A percentile compares a stretch with the other conserved stretches of the same genome.
These are phyloP conservation scores for Trachurus trachurus DNA, from an alignment of 2,797 vertebrate genomes.

Conservation along the genomic window DNA sequence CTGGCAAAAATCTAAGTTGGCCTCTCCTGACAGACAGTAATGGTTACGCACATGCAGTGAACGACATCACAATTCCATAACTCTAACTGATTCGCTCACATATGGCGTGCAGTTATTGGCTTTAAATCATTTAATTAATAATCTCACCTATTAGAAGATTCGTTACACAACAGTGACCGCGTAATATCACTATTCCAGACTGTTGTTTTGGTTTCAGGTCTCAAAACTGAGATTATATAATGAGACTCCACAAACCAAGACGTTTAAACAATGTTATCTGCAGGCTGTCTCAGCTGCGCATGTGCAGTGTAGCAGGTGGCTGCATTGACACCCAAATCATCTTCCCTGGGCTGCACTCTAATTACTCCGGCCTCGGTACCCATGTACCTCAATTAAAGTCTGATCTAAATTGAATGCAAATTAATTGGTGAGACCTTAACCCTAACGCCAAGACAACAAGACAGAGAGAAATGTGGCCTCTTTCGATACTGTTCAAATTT, in stretches of 20 bases:
- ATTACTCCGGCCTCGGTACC: conserved; percentile 34
- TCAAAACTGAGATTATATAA: not conserved
- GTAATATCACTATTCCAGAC: not conserved
- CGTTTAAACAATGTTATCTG: not conserved
- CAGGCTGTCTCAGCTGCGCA: not conserved
- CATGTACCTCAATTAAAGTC: conserved; percentile 49
- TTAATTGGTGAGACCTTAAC: conserved; percentile 26
- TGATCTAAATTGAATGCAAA: conserved; percentile 39
- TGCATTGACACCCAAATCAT: conserved; percentile 25
- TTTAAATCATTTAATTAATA: conserved; percentile 9
- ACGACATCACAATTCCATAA: not conserved
- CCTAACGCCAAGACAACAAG: conserved; percentile 9
- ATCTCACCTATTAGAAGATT: not conserved
- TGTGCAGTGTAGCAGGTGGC: conserved; percentile 47
- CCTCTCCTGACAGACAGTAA: conserved; percentile 19
- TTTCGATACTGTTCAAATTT: conserved; percentile 9
- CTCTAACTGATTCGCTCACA: not conserved
- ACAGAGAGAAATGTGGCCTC: not conserved
- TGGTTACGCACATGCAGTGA: not conserved
- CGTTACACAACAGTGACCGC: not conserved
- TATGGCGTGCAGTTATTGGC: not conserved
- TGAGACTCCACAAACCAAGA: not conserved
- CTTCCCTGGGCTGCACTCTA: conserved; percentile 7
- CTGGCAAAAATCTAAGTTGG: conserved; percentile 47
- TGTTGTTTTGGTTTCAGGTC: not conserved